Evolutionary conservation across 1,140 invertebrate species (phyloP).

Genomic region (Drosophila erecta): DNA sequence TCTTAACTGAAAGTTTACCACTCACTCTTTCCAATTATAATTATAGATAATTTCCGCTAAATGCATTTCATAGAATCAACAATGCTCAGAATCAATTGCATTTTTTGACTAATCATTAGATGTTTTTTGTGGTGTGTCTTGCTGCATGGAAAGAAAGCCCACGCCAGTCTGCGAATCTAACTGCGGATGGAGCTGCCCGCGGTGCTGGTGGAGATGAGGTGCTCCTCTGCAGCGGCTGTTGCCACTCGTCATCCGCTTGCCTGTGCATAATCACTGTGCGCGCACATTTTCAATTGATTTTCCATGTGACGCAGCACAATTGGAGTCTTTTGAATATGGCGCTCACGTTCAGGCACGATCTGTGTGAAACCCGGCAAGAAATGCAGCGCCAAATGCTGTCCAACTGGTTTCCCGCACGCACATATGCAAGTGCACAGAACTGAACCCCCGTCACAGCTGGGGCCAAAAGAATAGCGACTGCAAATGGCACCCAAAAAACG

Average conservation of each 20-base stretch:
- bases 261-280: conserved; percentile 74
- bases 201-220: conserved; percentile 13
- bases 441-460: conserved; percentile 2
- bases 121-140: conserved; percentile 12
- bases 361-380: conserved; percentile 19
- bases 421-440: conserved; percentile 1
- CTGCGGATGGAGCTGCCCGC: conserved; percentile 25
- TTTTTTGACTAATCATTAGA: not conserved
- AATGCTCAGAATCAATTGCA: not conserved
- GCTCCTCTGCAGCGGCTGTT: conserved; percentile 19
- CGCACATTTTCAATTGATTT: conserved; percentile 76
- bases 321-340: conserved; percentile 70
- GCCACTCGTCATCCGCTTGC: conserved; percentile 37
- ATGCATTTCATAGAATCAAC: no score
- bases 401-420: conserved; percentile 72
- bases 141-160: conserved; percentile 63
- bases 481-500: not conserved
- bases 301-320: conserved; percentile 80
- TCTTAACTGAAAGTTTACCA: no score
- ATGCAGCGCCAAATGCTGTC: conserved; percentile 71
- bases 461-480: conserved; percentile 4
- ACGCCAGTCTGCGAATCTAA: conserved; percentile 49
- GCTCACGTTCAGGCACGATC: conserved; percentile 55
- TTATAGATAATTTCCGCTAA: no score
- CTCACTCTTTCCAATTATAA: no score